Base-by-base conservation (phyloP, 2,113 vertebrate genomes). In the Anguilla japonica region DNA sequence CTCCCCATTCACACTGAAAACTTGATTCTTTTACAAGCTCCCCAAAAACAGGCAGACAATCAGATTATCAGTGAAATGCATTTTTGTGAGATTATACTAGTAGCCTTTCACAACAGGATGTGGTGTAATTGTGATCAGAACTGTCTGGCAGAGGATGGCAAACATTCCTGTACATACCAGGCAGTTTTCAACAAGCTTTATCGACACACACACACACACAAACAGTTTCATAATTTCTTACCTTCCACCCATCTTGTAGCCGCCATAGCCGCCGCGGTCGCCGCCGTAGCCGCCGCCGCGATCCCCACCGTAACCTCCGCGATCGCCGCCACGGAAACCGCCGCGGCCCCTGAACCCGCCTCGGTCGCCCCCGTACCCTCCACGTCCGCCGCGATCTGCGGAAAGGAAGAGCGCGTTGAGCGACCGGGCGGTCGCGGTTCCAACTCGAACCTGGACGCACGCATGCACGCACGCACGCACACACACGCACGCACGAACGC, bases 241-340 rank as follows among this genome's bases (percentile, higher is more conserved):
- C 98, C 98, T 96, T 95, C 97, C 98, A 91, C 98, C 98, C 98
- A 99, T 99, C 93, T 99, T 99, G 92, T 94, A 96, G 78, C 71
- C 71, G 6, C 71, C 71, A 75, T 34, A 75, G 11, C 71, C 71
- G n/a, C 71, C 71, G 43, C 95, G 94, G 81, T 96, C 95, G 82
- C 96, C 95, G 0, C 95, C 91, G 7, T 93, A 95, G 1, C 92
- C 90, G 5, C 97, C 98, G 0, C 98, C 71, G 43, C 50, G 43
- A 0, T 88, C 93, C 0, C 93, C 91, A 57, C 91, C 86, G 91
- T 93, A 95, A 1, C 85, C 57, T 2, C 97, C 98, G 0, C 98
- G 85, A 15, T 79, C 85, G 96, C 91, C 79, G 53, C 71, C 71
- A 29, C 71, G 71, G 71, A 75, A 75, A 9, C 71, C 71, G 9